These are phyloP conservation scores for Spodoptera litura DNA, from an alignment of 1,140 invertebrate species.

Conservation along the genomic window DNA sequence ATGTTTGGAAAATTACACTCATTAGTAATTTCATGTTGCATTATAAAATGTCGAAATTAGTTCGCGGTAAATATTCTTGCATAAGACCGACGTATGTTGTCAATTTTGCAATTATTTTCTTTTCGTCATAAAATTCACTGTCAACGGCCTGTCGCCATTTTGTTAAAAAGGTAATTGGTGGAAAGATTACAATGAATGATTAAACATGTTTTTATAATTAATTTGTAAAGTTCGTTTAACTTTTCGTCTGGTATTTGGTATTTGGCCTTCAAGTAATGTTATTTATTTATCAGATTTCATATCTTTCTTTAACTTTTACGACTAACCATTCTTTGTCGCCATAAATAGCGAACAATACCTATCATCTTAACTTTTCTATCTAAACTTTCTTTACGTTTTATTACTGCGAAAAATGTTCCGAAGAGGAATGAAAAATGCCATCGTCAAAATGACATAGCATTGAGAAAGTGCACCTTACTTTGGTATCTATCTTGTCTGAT, in stretches of 20 bases:
- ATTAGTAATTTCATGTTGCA: too few species aligned
- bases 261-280: not conserved
- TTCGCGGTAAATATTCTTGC: constrained; percentile 1
- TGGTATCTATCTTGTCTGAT: too few species aligned
- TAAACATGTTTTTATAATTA: not conserved
- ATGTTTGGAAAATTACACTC: too few species aligned
- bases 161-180: constrained; percentile 1
- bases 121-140: not conserved
- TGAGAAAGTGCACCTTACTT: too few species aligned
- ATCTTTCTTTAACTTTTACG: too few species aligned
- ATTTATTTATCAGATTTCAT: not conserved
- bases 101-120: not conserved
- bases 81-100: not conserved
- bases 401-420: too few species aligned
- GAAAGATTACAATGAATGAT: constrained; percentile 15
- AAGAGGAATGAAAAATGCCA: too few species aligned
- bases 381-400: too few species aligned
- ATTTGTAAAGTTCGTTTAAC: not conserved
- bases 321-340: not conserved
- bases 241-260: too few species aligned
- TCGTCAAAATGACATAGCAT: too few species aligned
- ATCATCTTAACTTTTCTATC: not conserved
- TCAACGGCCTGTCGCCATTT: not conserved
- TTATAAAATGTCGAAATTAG: too few species aligned
- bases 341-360: constrained; percentile 5